Percentiles rank a stretch among this genome's conserved stretches.
Conservation (phyloP, 2,888 invertebrate species). For the Ochropleura leucogaster region DNA sequence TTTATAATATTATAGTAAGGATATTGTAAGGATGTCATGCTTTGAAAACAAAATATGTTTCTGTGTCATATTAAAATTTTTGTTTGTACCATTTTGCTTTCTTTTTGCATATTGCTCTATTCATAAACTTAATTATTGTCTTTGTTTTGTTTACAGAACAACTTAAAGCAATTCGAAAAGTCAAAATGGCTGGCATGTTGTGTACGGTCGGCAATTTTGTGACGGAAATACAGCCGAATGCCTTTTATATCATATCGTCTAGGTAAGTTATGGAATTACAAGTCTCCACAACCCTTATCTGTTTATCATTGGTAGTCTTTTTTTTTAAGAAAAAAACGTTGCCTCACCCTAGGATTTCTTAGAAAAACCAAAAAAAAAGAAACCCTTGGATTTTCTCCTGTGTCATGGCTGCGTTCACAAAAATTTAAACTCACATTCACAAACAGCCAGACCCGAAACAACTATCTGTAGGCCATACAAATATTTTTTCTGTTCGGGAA, state of each 20-base stretch:
- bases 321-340: too few relatives aligned
- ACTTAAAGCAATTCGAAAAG: slow-evolving; percentile 68
- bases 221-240: slow-evolving; percentile 67
- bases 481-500: too few relatives aligned
- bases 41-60: not conserved
- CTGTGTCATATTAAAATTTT: not conserved
- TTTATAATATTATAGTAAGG: too few relatives aligned
- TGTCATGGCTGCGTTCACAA: too few relatives aligned
- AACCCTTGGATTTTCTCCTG: too few relatives aligned
- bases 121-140: not conserved
- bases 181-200: slow-evolving; percentile 65
- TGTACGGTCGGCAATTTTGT: slow-evolving; percentile 71
- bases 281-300: not conserved
- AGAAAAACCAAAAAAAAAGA: too few relatives aligned
- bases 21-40: too few relatives aligned
- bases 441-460: too few relatives aligned
- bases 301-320: not conserved
- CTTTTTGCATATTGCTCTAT: not conserved
- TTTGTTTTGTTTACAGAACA: slow-evolving; percentile 62
- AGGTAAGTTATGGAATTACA: slow-evolving; percentile 11
- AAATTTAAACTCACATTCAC: too few relatives aligned
- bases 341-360: too few relatives aligned
- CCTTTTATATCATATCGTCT: slow-evolving; percentile 66
- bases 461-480: too few relatives aligned
- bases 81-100: not conserved